Conservation (phyloP, 2,113 vertebrate genomes). For the Syrrhaptes paradoxus region DNA sequence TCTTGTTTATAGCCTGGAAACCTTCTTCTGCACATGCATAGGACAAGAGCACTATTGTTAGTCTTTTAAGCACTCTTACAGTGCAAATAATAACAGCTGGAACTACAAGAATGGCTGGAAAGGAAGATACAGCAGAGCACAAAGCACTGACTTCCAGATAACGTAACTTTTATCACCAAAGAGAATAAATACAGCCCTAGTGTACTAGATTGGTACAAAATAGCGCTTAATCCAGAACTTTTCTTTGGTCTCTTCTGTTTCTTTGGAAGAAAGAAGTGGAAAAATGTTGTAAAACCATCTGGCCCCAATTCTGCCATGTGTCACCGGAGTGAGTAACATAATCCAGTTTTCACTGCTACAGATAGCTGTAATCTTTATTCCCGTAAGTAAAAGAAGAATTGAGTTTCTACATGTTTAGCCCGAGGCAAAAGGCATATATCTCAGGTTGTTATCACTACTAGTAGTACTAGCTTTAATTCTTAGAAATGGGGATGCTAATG, state of each 20-base stretch:
- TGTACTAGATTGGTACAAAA: background rate
- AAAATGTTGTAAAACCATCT: background rate
- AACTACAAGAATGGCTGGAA: background rate
- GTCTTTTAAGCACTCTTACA: background rate
- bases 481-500: background rate
- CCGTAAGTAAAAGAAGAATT: background rate
- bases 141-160: background rate
- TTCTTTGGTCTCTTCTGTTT: background rate
- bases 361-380: background rate
- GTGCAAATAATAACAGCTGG: background rate
- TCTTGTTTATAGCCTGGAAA: background rate
- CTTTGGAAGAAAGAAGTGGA: background rate
- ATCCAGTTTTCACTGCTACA: background rate
- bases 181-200: background rate
- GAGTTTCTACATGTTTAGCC: background rate
- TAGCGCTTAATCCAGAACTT: background rate
- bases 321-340: background rate
- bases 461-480: background rate
- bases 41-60: background rate
- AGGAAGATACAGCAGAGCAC: background rate
- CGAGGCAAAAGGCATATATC: background rate
- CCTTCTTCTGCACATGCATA: background rate
- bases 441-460: background rate
- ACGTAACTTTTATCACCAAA: background rate
- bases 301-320: background rate